Evolutionary conservation across 2,113 vertebrate genomes (phyloP).

Genomic region (Triplophysa rosa): DNA sequence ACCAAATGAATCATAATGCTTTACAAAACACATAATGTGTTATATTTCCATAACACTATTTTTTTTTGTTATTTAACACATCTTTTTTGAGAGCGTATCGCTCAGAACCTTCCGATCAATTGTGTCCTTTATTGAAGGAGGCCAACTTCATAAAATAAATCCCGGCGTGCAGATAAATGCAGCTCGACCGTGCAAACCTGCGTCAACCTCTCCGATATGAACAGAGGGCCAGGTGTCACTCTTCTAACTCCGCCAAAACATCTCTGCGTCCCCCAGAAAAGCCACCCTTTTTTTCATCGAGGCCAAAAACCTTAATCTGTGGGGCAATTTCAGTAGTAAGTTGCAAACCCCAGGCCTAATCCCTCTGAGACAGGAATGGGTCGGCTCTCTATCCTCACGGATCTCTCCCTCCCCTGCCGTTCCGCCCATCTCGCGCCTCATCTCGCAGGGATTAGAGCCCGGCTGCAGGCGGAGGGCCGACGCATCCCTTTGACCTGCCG

Average conservation of each 20-base stretch:
- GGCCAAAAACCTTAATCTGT: slow-evolving; percentile 53
- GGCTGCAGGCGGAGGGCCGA: slow-evolving; percentile 55
- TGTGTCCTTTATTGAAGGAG: slow-evolving; percentile 13
- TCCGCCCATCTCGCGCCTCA: slow-evolving; percentile 60
- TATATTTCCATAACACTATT: too few relatives aligned
- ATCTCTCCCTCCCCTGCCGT: slow-evolving; percentile 61
- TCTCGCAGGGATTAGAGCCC: slow-evolving; percentile 63
- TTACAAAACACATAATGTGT: too few relatives aligned
- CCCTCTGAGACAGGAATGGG: slow-evolving; percentile 55
- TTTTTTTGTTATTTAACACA: too few relatives aligned
- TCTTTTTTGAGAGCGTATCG: too few relatives aligned
- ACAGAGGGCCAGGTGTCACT: slow-evolving; percentile 35
- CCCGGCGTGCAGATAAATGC: background rate
- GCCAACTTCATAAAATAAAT: slow-evolving; percentile 22
- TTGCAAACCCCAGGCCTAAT: slow-evolving; percentile 59
- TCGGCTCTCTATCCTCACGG: slow-evolving; percentile 62
- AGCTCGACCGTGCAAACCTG: slow-evolving; percentile 8
- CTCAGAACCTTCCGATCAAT: background rate
- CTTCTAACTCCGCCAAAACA: slow-evolving; percentile 48
- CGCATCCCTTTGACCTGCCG: slow-evolving; percentile 54
- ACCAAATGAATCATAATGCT: too few relatives aligned
- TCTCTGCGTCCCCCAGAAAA: slow-evolving; percentile 22
- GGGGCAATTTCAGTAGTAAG: slow-evolving; percentile 62
- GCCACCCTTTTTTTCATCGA: slow-evolving; percentile 44
- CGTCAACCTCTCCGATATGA: slow-evolving; percentile 28